Evolutionary conservation across 2,888 invertebrate genomes (phyloP).

Genomic region (Silvanus unidentatus): DNA sequence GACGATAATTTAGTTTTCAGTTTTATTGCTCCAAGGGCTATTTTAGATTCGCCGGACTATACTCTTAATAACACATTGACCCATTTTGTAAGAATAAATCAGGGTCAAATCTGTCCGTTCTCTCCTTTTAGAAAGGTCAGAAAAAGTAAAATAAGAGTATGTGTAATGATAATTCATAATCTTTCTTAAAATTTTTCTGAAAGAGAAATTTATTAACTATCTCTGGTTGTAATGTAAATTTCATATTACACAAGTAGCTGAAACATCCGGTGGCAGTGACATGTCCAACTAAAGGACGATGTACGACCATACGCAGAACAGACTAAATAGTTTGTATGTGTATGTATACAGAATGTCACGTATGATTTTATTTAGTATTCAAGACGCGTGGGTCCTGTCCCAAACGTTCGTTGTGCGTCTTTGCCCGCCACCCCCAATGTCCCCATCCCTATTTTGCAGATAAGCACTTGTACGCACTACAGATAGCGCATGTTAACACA

Average conservation of each 20-base stretch:
- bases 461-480: constrained; percentile 26
- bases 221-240: background rate
- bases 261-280: constrained; percentile 32
- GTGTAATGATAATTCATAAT: no score
- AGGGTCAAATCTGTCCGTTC: no score
- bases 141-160: no score
- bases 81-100: no score
- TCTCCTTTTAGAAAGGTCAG: no score
- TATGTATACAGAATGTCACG: constrained; percentile 35
- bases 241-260: constrained; percentile 7
- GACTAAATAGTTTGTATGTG: constrained; percentile 23
- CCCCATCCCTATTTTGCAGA: constrained; percentile 12
- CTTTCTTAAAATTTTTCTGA: no score
- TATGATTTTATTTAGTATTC: constrained; percentile 38
- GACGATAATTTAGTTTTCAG: no score
- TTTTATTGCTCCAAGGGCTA: no score
- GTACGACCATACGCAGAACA: constrained; percentile 28
- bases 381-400: constrained; percentile 31
- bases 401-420: constrained; percentile 32
- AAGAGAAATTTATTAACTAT: background rate
- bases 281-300: constrained; percentile 19
- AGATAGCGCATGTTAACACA: constrained; percentile 37
- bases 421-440: constrained; percentile 22
- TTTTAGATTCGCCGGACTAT: no score
- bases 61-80: no score